phyloP scores from a whole-genome alignment of 2,113 vertebrate genomes.

The Anarrhichthys ocellatus region DNA sequence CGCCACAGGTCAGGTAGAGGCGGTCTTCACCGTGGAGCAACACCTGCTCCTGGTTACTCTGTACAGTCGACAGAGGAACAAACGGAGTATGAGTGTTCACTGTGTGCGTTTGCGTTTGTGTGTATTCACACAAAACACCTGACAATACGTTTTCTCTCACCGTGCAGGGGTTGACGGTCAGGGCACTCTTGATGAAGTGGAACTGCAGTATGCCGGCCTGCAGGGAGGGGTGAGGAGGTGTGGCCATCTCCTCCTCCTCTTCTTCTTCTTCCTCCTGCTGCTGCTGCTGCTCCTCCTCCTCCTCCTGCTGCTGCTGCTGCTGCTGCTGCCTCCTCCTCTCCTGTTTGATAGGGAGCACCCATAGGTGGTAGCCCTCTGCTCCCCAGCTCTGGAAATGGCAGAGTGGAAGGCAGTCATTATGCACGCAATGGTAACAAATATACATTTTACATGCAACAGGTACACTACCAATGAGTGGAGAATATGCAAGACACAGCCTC shows the following conservation, averaged over 20 bases:
- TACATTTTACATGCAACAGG: neutral
- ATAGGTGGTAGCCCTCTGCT: constrained; percentile 96
- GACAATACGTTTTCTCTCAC: constrained; percentile 79
- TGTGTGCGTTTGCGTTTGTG: neutral
- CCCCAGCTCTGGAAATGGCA: constrained; percentile 91
- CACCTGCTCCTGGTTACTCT: constrained; percentile 99
- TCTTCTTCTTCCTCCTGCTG: constrained; percentile 42
- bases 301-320: constrained; percentile 57
- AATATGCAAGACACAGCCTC: neutral
- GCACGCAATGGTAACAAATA: neutral
- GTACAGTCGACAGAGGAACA: neutral
- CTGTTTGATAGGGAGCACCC: constrained; percentile 89
- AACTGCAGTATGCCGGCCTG: constrained; percentile 93
- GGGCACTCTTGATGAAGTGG: constrained; percentile 97
- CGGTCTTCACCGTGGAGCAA: constrained; percentile 97
- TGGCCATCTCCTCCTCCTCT: constrained; percentile 47
- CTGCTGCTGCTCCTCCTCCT: constrained; percentile 54
- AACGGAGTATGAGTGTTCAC: neutral
- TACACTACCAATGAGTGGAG: neutral
- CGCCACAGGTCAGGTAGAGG: constrained; percentile 96
- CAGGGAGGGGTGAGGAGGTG: constrained; percentile 65
- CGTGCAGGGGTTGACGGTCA: constrained; percentile 98
- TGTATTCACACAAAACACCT: neutral
- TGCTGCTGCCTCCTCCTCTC: constrained; percentile 68
- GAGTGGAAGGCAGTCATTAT: neutral